Conservation (phyloP, 2,888 invertebrate genomes). For the Euphydryas editha region DNA sequence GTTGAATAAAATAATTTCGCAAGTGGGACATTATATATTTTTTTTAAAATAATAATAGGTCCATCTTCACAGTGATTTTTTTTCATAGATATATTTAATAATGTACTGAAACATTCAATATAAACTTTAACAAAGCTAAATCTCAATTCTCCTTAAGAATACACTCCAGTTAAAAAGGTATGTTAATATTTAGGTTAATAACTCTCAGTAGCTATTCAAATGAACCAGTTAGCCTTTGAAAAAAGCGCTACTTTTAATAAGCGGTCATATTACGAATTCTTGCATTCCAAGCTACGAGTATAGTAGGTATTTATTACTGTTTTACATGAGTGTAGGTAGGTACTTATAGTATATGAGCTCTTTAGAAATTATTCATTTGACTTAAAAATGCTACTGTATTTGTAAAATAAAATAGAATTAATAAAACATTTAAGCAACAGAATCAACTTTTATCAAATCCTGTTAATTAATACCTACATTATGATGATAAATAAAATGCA, state of each 20-base stretch:
- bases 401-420: no score
- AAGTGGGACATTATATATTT: no score
- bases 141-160: neutral
- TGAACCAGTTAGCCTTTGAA: conserved; percentile 20
- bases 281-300: neutral
- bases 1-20: no score
- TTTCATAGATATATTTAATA: neutral
- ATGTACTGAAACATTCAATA: neutral
- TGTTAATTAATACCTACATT: no score
- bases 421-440: no score
- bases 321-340: neutral
- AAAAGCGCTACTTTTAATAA: conserved; percentile 8
- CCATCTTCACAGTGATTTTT: no score
- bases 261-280: neutral
- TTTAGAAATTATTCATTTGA: no score
- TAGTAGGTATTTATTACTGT: neutral
- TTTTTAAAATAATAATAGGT: no score
- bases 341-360: neutral
- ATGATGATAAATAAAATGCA: no score
- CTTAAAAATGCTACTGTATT: no score
- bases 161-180: conserved; percentile 15
- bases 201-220: conserved; percentile 17
- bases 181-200: conserved; percentile 28
- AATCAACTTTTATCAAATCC: no score
- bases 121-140: neutral